Evolutionary conservation across 2,888 invertebrate species (phyloP), one percentile per base, ranked within the genome.

Genomic region (Toxonevra muliebris): DNA sequence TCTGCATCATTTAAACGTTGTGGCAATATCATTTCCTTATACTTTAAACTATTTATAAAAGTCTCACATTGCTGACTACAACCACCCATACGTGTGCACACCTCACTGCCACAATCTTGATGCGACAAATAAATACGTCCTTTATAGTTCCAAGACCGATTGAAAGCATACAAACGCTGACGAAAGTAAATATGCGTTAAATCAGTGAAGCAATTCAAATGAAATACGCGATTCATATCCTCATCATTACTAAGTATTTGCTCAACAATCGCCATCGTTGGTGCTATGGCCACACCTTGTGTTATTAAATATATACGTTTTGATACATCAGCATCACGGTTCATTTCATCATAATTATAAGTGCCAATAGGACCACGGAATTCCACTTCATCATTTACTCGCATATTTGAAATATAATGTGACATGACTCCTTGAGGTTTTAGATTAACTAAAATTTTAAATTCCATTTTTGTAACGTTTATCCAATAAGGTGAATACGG

Each of bases 201-300:
- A 72, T 85, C 86, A 73, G 86, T 82, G 79, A 90, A 91, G 75
- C 91, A 91, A 77, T 88, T 91, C 66, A 88, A 82, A 71, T 94
- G 86, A 65, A 86, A 82, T 48, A 94, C 79, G 79, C 87, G 86
- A 1, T 90, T 90, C 75, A 90, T 88, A 77, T 92, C 91, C 41
- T 89, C 87, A 73, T 91, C 91, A 84, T 93, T 88, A 20, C 86
- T 79, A 61, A 93, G 76, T 71, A 93, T 87, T 48, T 86, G 81
- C 42, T 88, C 83, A 61, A 92, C 88, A 12, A 94, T 87, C 15
- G 89, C 87, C 75, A 88, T 87, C 77, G 93, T 87, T 40, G 93
- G 91, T 17, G 92, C 90, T 71, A 94, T 88, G 0, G 93, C 94
- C 30, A 93, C 92, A 1, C 94, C 94, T 79, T 93, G 93, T 57